phyloP scores from a whole-genome alignment of 2,888 invertebrate species.

The Tryphoninae sp. region DNA sequence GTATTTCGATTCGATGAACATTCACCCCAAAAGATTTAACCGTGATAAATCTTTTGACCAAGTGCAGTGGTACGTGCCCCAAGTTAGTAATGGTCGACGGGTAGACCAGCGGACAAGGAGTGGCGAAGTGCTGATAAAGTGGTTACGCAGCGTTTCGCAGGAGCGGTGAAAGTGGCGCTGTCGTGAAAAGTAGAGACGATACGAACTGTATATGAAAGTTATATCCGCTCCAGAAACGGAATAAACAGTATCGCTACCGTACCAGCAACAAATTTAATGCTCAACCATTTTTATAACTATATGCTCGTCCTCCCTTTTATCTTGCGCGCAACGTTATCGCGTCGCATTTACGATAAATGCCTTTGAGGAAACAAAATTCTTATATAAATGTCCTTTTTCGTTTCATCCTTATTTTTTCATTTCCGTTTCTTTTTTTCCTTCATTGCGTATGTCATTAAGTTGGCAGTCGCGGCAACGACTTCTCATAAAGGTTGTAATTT shows the following conservation, averaged over 20 bases:
- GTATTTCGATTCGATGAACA: neutral
- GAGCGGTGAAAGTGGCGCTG: neutral
- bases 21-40: neutral
- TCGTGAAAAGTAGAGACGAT: neutral
- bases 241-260: neutral
- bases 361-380: neutral
- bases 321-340: neutral
- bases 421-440: neutral
- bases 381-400: neutral
- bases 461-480: too few relatives aligned
- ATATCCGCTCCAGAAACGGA: neutral
- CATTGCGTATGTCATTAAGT: neutral
- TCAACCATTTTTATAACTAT: neutral
- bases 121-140: conserved; percentile 1
- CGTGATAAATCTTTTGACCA: neutral
- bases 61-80: neutral
- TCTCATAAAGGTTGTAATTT: too few relatives aligned
- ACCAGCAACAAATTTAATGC: neutral
- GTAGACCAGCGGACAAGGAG: conserved; percentile 26
- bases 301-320: neutral
- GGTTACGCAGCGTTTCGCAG: conserved; percentile 18
- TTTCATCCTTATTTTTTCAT: neutral
- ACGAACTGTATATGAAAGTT: too few relatives aligned
- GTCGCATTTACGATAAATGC: neutral
- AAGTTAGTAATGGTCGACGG: conserved; percentile 47